These are phyloP conservation scores for Phoebastria nigripes DNA, from an alignment of 2,797 vertebrate genomes.

Conservation along the genomic window DNA sequence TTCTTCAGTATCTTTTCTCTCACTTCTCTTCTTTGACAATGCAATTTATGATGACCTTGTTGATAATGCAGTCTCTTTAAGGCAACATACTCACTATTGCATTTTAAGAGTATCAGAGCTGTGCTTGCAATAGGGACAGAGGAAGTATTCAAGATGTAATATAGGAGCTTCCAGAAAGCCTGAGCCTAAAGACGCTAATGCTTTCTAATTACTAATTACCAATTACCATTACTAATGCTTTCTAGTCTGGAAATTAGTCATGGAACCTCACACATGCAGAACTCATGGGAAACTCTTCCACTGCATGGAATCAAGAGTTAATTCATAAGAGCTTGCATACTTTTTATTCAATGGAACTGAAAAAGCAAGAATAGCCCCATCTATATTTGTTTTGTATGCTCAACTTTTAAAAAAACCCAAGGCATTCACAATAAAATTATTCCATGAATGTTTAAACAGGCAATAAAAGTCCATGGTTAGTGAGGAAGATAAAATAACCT, in stretches of 20 bases:
- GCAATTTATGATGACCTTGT: background rate
- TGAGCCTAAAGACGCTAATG: background rate
- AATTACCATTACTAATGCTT: background rate
- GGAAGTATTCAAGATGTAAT: background rate
- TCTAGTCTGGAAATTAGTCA: background rate
- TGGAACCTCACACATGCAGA: background rate
- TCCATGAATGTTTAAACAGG: background rate
- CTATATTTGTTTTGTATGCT: background rate
- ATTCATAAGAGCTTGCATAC: background rate
- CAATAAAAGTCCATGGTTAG: background rate
- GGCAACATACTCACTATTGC: background rate
- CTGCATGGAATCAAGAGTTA: background rate
- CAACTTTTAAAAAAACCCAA: background rate
- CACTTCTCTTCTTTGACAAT: background rate
- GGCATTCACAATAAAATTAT: background rate
- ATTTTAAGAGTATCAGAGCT: background rate
- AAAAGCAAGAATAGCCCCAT: background rate
- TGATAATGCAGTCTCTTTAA: background rate
- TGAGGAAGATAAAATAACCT: background rate
- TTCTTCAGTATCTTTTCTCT: background rate
- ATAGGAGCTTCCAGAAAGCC: background rate
- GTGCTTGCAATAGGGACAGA: background rate
- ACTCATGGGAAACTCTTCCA: background rate
- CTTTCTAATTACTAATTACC: background rate
- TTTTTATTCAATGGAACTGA: background rate